phyloP scores from a whole-genome alignment of 1,140 invertebrate genomes.

The Rhyacophila brunnea region DNA sequence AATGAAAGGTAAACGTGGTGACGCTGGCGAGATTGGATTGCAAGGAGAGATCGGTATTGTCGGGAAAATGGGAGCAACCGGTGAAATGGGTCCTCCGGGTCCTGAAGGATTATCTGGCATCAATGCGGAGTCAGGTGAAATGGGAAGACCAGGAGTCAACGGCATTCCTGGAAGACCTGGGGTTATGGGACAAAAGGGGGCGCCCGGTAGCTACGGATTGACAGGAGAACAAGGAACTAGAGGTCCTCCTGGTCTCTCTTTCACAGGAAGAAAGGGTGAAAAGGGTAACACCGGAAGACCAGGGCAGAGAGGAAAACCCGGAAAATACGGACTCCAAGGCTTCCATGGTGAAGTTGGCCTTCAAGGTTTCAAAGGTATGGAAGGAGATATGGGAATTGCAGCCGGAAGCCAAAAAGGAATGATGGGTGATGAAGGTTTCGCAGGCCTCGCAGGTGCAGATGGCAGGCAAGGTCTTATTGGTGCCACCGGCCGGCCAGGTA shows the following conservation, averaged over 20 bases:
- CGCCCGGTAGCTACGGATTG: slow-evolving; percentile 49
- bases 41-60: slow-evolving; percentile 46
- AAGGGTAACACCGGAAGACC: slow-evolving; percentile 49
- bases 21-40: slow-evolving; percentile 52
- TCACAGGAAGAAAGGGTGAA: slow-evolving; percentile 58
- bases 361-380: slow-evolving; percentile 42
- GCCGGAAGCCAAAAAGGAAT: slow-evolving; percentile 44
- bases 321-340: slow-evolving; percentile 38
- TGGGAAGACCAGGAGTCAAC: slow-evolving; percentile 54
- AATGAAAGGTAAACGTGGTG: slow-evolving; percentile 54
- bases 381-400: slow-evolving; percentile 53
- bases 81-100: slow-evolving; percentile 62
- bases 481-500: slow-evolving; percentile 64
- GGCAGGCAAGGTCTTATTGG: slow-evolving; percentile 59
- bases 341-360: slow-evolving; percentile 40
- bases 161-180: slow-evolving; percentile 55
- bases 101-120: slow-evolving; percentile 57
- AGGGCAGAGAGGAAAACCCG: slow-evolving; percentile 41
- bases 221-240: slow-evolving; percentile 52
- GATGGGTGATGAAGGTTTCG: slow-evolving; percentile 45
- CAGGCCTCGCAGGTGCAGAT: slow-evolving; percentile 49
- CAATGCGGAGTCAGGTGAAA: slow-evolving; percentile 55
- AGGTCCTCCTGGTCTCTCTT: slow-evolving; percentile 48
- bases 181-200: slow-evolving; percentile 45
- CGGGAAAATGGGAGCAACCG: slow-evolving; percentile 49